phyloP scores from a whole-genome alignment of 2,888 invertebrate genomes.

The Lycaena phlaeas region DNA sequence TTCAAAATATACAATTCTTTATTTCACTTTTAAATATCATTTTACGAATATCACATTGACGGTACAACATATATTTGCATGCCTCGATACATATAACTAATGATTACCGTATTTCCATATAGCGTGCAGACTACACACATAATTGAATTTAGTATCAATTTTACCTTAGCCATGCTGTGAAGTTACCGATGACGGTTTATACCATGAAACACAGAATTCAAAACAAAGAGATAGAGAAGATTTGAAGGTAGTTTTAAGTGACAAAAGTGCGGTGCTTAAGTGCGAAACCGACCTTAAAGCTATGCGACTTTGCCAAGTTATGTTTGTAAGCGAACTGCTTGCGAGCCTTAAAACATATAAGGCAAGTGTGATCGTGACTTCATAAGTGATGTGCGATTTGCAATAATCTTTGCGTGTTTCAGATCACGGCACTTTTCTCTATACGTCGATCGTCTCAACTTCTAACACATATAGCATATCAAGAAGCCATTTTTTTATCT shows the following conservation, averaged over 20 bases:
- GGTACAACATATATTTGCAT: constrained; percentile 33
- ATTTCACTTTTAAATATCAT: not conserved
- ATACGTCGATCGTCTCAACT: constrained; percentile 12
- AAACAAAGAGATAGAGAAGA: constrained; percentile 43
- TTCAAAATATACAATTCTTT: not conserved
- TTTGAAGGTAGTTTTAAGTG: constrained; percentile 42
- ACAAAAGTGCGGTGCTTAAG: constrained; percentile 46
- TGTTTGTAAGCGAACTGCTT: constrained; percentile 1
- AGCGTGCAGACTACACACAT: constrained; percentile 70
- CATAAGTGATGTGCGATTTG: constrained; percentile 7
- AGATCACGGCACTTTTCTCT: constrained; percentile 21
- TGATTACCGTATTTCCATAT: constrained; percentile 54
- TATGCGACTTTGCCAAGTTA: constrained; percentile 4
- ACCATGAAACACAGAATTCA: constrained; percentile 32
- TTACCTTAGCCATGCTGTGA: constrained; percentile 57
- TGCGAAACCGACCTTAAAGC: constrained; percentile 30
- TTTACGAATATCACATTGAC: constrained; percentile 17
- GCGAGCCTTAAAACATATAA: not conserved
- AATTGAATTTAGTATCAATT: constrained; percentile 50
- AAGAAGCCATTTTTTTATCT: constrained; percentile 19
- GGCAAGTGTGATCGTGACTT: constrained; percentile 6
- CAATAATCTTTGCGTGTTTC: constrained; percentile 10
- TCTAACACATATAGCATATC: constrained; percentile 20
- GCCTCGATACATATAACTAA: constrained; percentile 57
- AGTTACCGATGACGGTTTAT: constrained; percentile 35